phyloP scores from a whole-genome alignment of 1,140 invertebrate genomes.

The Drosophila carrolli region DNA sequence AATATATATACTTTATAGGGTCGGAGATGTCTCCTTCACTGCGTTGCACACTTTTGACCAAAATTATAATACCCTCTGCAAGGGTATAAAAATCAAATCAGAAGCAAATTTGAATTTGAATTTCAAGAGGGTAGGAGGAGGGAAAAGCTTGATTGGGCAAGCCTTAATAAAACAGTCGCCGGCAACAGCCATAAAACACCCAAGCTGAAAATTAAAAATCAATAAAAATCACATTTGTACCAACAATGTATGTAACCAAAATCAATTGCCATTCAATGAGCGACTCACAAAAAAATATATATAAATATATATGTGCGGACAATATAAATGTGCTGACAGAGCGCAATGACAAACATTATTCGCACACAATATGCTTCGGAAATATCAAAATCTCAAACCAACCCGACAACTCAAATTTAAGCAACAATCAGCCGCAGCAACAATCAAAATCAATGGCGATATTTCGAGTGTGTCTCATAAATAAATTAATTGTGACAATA shows the following conservation, averaged over 20 bases:
- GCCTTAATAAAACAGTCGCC: conserved; percentile 48
- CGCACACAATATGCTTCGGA: conserved; percentile 33
- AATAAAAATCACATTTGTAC: conserved; percentile 67
- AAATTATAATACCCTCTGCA: too few relatives aligned
- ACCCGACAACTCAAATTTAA: conserved; percentile 21
- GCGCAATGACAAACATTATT: conserved; percentile 37
- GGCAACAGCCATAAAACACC: conserved; percentile 66
- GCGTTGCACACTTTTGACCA: too few relatives aligned
- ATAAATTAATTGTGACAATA: conserved; percentile 83
- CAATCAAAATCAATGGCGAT: conserved; percentile 37
- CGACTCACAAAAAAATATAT: conserved; percentile 30
- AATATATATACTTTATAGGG: too few relatives aligned
- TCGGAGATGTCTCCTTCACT: too few relatives aligned
- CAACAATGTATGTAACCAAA: conserved; percentile 34
- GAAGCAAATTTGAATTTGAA: conserved; percentile 37
- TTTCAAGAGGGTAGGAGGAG: conserved; percentile 38
- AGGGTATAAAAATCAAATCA: conserved; percentile 29
- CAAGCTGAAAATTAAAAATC: conserved; percentile 75
- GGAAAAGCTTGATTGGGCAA: conserved; percentile 46
- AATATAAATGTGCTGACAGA: conserved; percentile 33
- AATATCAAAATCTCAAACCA: conserved; percentile 32
- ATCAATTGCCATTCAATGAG: conserved; percentile 60
- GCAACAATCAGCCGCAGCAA: conserved; percentile 14
- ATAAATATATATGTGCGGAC: conserved; percentile 20
- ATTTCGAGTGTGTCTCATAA: conserved; percentile 67